Percentiles rank a stretch among this genome's conserved stretches.
Evolutionary conservation across 2,797 vertebrate species (phyloP).

Genomic region (Pelobates cultripes): DNA sequence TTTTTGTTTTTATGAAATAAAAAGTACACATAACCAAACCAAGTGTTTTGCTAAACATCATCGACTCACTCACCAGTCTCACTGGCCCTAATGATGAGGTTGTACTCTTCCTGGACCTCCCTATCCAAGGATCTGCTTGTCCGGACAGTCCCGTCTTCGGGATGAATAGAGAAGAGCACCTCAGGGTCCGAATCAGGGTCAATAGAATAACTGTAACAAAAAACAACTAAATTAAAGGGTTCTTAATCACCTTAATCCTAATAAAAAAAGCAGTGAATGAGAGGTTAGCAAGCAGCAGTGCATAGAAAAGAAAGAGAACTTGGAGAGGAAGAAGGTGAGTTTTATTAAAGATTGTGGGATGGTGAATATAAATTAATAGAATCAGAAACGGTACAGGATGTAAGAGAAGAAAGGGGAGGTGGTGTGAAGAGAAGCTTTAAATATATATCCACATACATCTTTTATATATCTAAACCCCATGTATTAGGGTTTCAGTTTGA

Average conservation of each 20-base stretch:
- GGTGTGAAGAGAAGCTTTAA: no score
- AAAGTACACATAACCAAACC: not conserved
- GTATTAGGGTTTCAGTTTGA: no score
- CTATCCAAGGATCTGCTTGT: slow-evolving; percentile 84
- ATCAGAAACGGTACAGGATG: no score
- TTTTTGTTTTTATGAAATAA: no score
- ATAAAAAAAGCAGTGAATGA: not conserved
- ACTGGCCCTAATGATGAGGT: slow-evolving; percentile 86
- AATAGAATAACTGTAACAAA: slow-evolving; percentile 81
- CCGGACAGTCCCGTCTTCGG: slow-evolving; percentile 83
- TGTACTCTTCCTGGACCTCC: slow-evolving; percentile 85
- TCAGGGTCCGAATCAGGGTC: slow-evolving; percentile 87
- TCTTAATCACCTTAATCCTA: not conserved
- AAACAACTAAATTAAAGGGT: not conserved
- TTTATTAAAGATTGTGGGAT: no score
- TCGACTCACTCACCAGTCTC: slow-evolving; percentile 76
- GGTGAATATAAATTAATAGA: no score
- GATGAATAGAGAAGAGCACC: slow-evolving; percentile 82
- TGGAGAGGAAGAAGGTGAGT: no score
- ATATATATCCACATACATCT: no score
- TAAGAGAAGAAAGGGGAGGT: no score
- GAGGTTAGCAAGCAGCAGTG: not conserved
- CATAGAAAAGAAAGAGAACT: slow-evolving; percentile 3
- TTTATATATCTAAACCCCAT: no score
- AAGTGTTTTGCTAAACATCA: not conserved